Percentiles rank a stretch among this genome's conserved stretches.
phyloP scores from a whole-genome alignment of 2,888 invertebrate genomes.

The Xestia rhomboidea region DNA sequence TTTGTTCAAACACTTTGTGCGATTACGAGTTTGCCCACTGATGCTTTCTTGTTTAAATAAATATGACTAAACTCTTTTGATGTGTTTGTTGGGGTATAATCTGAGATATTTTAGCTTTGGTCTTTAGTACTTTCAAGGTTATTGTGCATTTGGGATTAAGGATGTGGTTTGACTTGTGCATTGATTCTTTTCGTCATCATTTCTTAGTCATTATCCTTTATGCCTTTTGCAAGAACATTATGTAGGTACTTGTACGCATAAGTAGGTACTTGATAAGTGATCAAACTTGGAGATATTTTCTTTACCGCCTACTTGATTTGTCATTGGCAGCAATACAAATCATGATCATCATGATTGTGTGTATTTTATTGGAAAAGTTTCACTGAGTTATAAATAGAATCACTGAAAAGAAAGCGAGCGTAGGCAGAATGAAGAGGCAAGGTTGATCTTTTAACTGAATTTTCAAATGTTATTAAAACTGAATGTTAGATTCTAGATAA shows the following conservation, averaged over 20 bases:
- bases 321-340: background rate
- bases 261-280: background rate
- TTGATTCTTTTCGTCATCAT: background rate
- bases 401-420: background rate
- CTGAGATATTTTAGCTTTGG: slow-evolving; percentile 26
- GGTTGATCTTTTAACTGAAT: background rate
- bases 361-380: background rate
- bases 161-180: background rate
- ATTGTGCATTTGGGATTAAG: background rate
- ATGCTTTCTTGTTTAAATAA: slow-evolving; percentile 60
- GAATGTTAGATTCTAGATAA: slow-evolving; percentile 1
- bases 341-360: background rate
- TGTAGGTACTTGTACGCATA: background rate
- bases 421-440: background rate
- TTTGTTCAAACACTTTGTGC: slow-evolving; percentile 72
- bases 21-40: slow-evolving; percentile 63
- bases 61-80: slow-evolving; percentile 60
- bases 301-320: background rate
- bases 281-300: background rate
- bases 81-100: slow-evolving; percentile 35
- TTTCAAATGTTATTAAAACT: background rate
- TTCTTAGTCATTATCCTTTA: background rate
- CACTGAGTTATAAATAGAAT: background rate
- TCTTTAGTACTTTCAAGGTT: slow-evolving; percentile 36
- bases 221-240: background rate